A percentile compares a stretch with the other conserved stretches of the same genome.
These are phyloP conservation scores for Girardinichthys multiradiatus DNA, from an alignment of 2,113 vertebrate species.

Conservation along the genomic window DNA sequence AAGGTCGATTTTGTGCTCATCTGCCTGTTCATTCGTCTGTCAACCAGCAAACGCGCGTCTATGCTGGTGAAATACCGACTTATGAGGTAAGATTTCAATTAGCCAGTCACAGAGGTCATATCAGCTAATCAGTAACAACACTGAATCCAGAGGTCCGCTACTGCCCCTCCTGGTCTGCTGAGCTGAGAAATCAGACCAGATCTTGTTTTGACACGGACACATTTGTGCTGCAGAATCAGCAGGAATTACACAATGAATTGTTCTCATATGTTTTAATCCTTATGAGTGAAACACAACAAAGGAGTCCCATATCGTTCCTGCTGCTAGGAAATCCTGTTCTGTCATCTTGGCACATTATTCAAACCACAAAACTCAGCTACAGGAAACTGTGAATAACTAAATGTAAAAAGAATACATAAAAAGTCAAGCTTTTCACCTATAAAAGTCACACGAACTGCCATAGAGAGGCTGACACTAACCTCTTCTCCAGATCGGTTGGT, in stretches of 20 bases:
- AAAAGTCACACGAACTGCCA: not conserved
- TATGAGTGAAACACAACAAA: slow-evolving; percentile 14
- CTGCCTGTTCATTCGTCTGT: not conserved
- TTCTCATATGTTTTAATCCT: slow-evolving; percentile 14
- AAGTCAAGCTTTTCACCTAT: not conserved
- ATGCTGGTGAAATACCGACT: not conserved
- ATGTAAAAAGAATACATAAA: not conserved
- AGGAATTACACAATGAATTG: not conserved
- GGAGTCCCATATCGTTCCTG: slow-evolving; percentile 3
- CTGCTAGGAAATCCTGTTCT: slow-evolving; percentile 51
- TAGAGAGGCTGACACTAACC: slow-evolving; percentile 40
- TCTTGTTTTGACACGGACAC: not conserved
- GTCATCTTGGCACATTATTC: slow-evolving; percentile 40
- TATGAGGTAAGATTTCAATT: slow-evolving; percentile 21
- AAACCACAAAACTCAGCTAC: slow-evolving; percentile 16
- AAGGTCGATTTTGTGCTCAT: not conserved
- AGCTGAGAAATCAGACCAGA: not conserved
- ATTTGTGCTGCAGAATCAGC: not conserved
- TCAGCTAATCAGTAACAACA: slow-evolving; percentile 53
- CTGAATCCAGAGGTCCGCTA: not conserved
- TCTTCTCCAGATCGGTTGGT: not conserved
- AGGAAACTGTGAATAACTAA: not conserved
- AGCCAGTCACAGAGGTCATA: slow-evolving; percentile 6
- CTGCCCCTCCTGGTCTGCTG: slow-evolving; percentile 3
- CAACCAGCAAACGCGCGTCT: not conserved